Percentiles rank a stretch among this genome's conserved stretches.
Evolutionary conservation across 2,797 vertebrate genomes (phyloP).

Genomic region (Leptodactylus fallax): DNA sequence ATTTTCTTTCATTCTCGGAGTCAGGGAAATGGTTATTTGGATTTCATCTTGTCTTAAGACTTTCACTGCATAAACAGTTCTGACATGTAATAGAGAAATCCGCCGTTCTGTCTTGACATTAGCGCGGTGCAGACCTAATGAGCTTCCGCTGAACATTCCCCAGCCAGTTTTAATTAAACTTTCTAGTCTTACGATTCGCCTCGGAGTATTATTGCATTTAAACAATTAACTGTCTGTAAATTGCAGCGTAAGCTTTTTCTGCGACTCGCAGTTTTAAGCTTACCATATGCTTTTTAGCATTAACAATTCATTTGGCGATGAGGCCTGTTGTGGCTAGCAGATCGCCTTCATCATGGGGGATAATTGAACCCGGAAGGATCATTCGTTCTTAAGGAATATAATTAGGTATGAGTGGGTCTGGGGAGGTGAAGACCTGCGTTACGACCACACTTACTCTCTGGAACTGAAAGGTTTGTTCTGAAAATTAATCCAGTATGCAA

Average conservation of each 20-base stretch:
- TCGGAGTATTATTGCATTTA: constrained; percentile 58
- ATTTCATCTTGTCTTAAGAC: not conserved
- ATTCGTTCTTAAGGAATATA: constrained; percentile 9
- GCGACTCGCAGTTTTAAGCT: constrained; percentile 7
- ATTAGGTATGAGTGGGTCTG: constrained; percentile 17
- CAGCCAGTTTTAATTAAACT: constrained; percentile 63
- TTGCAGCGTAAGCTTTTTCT: constrained; percentile 53
- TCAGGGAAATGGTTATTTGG: not conserved
- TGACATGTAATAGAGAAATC: constrained; percentile 29
- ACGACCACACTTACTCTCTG: not conserved
- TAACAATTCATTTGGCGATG: constrained; percentile 46
- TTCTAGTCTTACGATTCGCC: constrained; percentile 57
- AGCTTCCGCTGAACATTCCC: constrained; percentile 52
- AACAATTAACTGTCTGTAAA: constrained; percentile 57
- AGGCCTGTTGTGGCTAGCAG: constrained; percentile 34
- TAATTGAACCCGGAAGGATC: constrained; percentile 25
- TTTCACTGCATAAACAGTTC: not conserved
- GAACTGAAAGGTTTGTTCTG: not conserved
- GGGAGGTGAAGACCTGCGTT: constrained; percentile 1
- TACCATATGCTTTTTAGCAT: constrained; percentile 43
- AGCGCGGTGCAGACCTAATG: constrained; percentile 54
- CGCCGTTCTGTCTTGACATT: not conserved
- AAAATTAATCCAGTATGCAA: not conserved
- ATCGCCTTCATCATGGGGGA: constrained; percentile 25
- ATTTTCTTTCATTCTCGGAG: not conserved